Percentiles rank a stretch among this genome's conserved stretches.
Evolutionary conservation across 2,797 vertebrate species (phyloP).

Genomic region (Sebastes nivosus): DNA sequence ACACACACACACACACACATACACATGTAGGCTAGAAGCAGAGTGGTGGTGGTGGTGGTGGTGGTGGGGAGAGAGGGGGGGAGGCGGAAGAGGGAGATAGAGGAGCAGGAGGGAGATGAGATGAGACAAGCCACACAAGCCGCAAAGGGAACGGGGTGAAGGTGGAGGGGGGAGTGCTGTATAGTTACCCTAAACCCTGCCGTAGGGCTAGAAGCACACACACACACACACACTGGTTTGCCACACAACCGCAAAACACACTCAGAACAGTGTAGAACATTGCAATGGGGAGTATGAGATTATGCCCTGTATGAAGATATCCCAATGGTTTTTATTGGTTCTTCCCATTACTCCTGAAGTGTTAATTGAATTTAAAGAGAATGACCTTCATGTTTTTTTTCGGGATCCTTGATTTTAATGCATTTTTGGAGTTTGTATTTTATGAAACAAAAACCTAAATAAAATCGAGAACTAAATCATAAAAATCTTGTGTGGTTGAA

Average conservation of each 20-base stretch:
- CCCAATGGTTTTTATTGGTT: slow-evolving; percentile 5
- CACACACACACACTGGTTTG: slow-evolving; percentile 30
- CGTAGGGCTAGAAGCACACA: slow-evolving; percentile 66
- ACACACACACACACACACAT: slow-evolving; percentile 7
- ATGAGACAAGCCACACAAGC: slow-evolving; percentile 83
- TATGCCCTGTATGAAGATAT: slow-evolving; percentile 11
- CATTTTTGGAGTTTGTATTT: slow-evolving; percentile 9
- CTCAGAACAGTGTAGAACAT: slow-evolving; percentile 46
- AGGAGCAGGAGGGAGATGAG: slow-evolving; percentile 76
- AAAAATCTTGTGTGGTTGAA: background rate
- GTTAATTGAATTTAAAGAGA: slow-evolving; percentile 14
- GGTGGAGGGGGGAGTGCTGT: slow-evolving; percentile 54
- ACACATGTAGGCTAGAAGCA: slow-evolving; percentile 52
- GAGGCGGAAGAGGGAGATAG: slow-evolving; percentile 43
- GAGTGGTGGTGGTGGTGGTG: slow-evolving; percentile 4
- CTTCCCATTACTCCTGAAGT: background rate
- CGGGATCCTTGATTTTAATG: background rate
- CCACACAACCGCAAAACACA: slow-evolving; percentile 58
- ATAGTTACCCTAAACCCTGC: slow-evolving; percentile 78
- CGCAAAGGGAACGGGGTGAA: slow-evolving; percentile 70
- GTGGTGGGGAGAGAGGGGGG: slow-evolving; percentile 17
- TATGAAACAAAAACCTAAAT: slow-evolving; percentile 31
- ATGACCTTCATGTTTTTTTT: background rate
- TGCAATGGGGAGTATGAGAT: slow-evolving; percentile 37
- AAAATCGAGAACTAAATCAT: slow-evolving; percentile 29